Evolutionary conservation across 2,113 vertebrate species (phyloP).

Genomic region (Mobula birostris): DNA sequence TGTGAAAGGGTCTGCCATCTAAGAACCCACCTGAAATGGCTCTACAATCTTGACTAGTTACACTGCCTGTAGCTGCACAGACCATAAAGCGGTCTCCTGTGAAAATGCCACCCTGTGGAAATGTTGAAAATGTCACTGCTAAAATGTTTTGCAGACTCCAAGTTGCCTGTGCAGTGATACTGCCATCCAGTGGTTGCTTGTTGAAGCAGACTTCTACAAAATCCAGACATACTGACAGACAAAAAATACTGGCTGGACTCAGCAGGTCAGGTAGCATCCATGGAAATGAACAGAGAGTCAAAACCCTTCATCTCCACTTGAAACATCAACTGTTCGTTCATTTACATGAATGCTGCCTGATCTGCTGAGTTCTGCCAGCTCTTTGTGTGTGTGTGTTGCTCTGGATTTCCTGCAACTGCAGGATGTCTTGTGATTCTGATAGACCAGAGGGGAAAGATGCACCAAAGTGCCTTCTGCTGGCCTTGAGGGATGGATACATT

Average conservation of each 20-base stretch:
- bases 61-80: neutral
- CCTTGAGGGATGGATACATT: neutral
- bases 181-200: slow-evolving; percentile 12
- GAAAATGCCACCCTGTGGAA: neutral
- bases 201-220: neutral
- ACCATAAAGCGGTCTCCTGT: neutral
- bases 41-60: neutral
- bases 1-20: neutral
- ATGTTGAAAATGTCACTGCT: neutral
- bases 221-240: neutral
- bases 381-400: no score
- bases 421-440: neutral
- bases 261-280: no score
- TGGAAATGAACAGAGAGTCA: no score
- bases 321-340: no score
- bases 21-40: neutral
- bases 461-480: neutral
- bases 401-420: no score
- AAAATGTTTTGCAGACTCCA: neutral
- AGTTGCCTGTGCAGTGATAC: neutral
- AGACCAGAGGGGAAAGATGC: neutral
- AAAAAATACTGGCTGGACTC: no score
- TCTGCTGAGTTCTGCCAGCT: no score
- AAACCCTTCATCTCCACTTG: no score
- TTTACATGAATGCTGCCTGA: no score